Conservation (phyloP, 2,113 vertebrate genomes). For the Siphamia tubifer region DNA sequence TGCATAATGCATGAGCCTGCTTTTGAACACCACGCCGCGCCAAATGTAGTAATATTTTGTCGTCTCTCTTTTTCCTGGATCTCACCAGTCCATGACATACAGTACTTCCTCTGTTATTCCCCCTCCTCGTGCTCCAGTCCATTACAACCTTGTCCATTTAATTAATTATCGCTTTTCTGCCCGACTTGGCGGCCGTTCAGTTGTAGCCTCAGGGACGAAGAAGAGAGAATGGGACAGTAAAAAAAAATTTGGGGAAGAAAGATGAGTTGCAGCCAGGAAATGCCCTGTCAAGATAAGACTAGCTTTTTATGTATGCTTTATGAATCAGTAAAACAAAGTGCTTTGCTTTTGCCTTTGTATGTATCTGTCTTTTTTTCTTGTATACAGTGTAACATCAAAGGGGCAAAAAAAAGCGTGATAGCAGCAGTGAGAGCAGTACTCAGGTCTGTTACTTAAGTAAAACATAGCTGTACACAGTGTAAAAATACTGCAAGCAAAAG, state of each 20-base stretch:
- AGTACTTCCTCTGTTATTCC: conserved; percentile 4
- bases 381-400: not conserved
- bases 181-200: conserved; percentile 4
- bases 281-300: conserved; percentile 9
- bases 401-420: conserved; percentile 3
- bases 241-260: not conserved
- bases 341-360: not conserved
- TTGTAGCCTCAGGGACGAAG: not conserved
- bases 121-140: not conserved
- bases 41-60: conserved; percentile 50
- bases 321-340: conserved; percentile 6
- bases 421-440: too few species aligned
- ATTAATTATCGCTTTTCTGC: conserved; percentile 45
- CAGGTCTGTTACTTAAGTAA: too few species aligned
- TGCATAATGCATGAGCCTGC: conserved; percentile 65
- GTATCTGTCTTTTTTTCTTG: conserved; percentile 2
- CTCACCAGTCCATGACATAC: not conserved
- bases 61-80: conserved; percentile 4
- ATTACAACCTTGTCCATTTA: conserved; percentile 9
- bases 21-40: conserved; percentile 29
- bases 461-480: too few species aligned
- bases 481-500: too few species aligned
- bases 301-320: conserved; percentile 2
- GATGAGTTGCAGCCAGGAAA: conserved; percentile 12
- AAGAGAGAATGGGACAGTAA: not conserved